A percentile compares a stretch with the other conserved stretches of the same genome.
Conservation (phyloP, 92 coral and sea anemone species). For the Micromussa lordhowensis region DNA sequence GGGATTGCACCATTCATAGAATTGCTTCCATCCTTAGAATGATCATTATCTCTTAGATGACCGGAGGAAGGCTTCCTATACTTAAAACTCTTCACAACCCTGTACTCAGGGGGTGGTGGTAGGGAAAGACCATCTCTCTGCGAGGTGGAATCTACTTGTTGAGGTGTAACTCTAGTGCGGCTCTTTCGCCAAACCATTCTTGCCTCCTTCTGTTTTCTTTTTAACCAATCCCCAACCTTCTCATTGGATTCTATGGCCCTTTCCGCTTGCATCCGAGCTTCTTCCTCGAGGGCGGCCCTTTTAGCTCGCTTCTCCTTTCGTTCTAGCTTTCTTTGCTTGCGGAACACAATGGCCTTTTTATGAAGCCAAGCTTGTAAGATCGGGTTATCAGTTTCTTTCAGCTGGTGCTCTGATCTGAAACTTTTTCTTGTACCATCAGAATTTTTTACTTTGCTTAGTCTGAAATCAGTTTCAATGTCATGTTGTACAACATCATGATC, state of each 20-base stretch:
- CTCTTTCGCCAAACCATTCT: constrained; percentile 55
- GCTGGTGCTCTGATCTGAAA: constrained; percentile 82
- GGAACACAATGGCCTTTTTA: constrained; percentile 70
- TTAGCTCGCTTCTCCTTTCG: constrained; percentile 78
- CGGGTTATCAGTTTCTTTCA: constrained; percentile 82
- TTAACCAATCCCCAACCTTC: constrained; percentile 77
- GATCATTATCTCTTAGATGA: background rate
- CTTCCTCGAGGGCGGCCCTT: constrained; percentile 76
- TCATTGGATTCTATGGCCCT: constrained; percentile 57
- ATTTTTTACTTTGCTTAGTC: constrained; percentile 47
- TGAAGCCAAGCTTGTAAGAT: constrained; percentile 88
- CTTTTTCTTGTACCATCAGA: constrained; percentile 78
- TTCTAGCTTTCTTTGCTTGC: constrained; percentile 73
- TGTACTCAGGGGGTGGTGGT: constrained; percentile 69
- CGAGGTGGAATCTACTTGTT: constrained; percentile 36
- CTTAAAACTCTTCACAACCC: constrained; percentile 70
- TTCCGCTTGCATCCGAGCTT: constrained; percentile 61
- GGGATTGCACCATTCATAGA: background rate
- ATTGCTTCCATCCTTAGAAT: background rate
- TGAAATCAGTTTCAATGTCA: constrained; percentile 4
- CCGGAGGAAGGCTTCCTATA: constrained; percentile 18
- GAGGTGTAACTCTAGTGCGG: constrained; percentile 66
- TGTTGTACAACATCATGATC: background rate
- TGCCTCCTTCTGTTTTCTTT: constrained; percentile 64
- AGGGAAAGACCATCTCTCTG: constrained; percentile 11